Conservation (phyloP, 2,888 invertebrate species). For the Epinotia demarniana region DNA sequence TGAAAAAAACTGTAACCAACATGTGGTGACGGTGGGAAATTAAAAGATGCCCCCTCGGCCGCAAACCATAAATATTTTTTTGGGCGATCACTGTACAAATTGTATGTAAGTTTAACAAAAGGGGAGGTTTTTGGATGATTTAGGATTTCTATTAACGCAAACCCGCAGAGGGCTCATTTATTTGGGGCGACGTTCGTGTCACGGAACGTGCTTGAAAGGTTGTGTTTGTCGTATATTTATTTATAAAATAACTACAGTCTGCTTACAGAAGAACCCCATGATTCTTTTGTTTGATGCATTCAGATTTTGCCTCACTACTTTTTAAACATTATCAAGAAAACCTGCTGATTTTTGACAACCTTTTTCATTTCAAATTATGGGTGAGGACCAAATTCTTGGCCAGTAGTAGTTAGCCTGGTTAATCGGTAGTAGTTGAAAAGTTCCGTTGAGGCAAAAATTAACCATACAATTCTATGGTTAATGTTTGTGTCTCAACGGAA, state of each 20-base stretch:
- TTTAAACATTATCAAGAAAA: not conserved
- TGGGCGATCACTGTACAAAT: conserved; percentile 42
- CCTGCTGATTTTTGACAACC: not conserved
- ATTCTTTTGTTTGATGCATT: too few species aligned
- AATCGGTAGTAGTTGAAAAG: too few species aligned
- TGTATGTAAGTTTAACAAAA: conserved; percentile 40
- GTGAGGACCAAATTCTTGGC: too few species aligned
- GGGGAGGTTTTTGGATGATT: conserved; percentile 33
- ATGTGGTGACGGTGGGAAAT: conserved; percentile 47
- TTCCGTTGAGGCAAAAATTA: too few species aligned
- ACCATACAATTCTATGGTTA: too few species aligned
- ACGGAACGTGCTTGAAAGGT: conserved; percentile 4
- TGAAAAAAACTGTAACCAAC: conserved; percentile 48
- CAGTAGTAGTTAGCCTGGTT: too few species aligned
- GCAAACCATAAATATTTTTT: conserved; percentile 43
- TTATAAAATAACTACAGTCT: not conserved
- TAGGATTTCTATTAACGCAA: conserved; percentile 35
- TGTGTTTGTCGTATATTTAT: conserved; percentile 2
- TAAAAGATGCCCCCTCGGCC: conserved; percentile 43
- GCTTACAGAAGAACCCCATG: not conserved
- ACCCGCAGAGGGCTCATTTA: conserved; percentile 17
- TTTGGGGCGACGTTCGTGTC: conserved; percentile 2
- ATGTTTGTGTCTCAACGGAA: too few species aligned
- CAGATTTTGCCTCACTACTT: not conserved
- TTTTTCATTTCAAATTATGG: not conserved